These are phyloP conservation scores for Diceros bicornis DNA, from an alignment of 2,797 vertebrate genomes.

Conservation along the genomic window DNA sequence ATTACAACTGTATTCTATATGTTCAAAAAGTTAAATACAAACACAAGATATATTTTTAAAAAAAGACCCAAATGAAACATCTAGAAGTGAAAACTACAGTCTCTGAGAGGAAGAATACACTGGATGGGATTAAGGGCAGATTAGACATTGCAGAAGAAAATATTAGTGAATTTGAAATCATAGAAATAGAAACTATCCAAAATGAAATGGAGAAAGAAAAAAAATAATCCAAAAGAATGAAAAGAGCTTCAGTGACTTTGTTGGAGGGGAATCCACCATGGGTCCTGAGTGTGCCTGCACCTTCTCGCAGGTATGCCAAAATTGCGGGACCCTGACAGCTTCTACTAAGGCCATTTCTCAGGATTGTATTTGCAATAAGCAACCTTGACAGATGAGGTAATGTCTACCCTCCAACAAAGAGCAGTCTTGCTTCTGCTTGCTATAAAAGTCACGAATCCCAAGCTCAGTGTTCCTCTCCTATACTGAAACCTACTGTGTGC, in stretches of 20 bases:
- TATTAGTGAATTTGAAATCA: background rate
- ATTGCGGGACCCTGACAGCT: background rate
- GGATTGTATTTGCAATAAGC: background rate
- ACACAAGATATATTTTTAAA: background rate
- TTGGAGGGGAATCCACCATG: background rate
- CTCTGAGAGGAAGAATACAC: background rate
- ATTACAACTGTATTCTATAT: background rate
- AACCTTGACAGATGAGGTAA: background rate
- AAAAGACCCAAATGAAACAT: background rate
- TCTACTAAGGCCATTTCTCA: background rate
- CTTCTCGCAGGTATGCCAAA: background rate
- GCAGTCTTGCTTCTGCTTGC: background rate
- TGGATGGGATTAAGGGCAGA: background rate
- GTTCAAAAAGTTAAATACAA: background rate
- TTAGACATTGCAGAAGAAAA: background rate
- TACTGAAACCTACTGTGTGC: background rate
- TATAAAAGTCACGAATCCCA: background rate
- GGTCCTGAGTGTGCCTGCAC: background rate
- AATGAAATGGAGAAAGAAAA: background rate
- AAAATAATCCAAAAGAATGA: background rate
- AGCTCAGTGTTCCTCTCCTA: background rate
- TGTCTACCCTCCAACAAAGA: background rate
- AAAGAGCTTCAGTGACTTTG: background rate
- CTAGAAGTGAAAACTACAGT: background rate
- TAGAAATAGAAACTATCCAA: background rate